Evolutionary conservation across 2,888 invertebrate genomes (phyloP), one percentile per base, ranked within the genome.

Genomic region (Hemithea aestivaria): DNA sequence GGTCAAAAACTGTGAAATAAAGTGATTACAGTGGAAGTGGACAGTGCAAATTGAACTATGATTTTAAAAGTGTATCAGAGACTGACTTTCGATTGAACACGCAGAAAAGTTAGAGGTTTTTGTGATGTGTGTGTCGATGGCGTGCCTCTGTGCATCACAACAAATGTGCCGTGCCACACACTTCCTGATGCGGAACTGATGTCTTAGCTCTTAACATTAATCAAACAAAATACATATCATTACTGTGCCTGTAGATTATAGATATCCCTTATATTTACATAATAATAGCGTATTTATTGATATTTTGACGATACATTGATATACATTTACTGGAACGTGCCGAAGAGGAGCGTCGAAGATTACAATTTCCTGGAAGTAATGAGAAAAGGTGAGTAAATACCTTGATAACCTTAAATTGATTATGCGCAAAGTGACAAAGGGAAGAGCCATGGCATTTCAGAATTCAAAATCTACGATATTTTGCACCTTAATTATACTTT

Each of bases 161-260:
- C 50, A 56, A 56, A 51, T 48, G 53, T 43, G 50, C 45, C 40
- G 45, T 48, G 50, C 45, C 54, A 44, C 51, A 41, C 35, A 34
- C 29, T 35, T 33, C 43, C 35, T 43, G 35, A 45, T 25, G 26
- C 43, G 35, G 40, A 39, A 41, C 54, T 45, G 26, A 73, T 73
- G 73, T 58, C 56, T 64, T 80, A 79, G 64, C 42, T 51, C 62
- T 46, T 65, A 69, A 61, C 56, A 46, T 53, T 58, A 66, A 72
- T 67, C 58, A 66, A 62, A 48, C 62, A 12, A 68, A 73, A 82
- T 81, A 84, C 84, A 85, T 85, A 85, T 85, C 84, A 84, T 72
- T 58, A 66, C 53, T 75, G 84, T 85, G 85, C 84, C 84, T 84
- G 65, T 79, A 83, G 60, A 59, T 49, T 47, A 33, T 62, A 70